These are phyloP conservation scores for Danionella cerebrum DNA, from an alignment of 2,113 vertebrate genomes.

Conservation along the genomic window DNA sequence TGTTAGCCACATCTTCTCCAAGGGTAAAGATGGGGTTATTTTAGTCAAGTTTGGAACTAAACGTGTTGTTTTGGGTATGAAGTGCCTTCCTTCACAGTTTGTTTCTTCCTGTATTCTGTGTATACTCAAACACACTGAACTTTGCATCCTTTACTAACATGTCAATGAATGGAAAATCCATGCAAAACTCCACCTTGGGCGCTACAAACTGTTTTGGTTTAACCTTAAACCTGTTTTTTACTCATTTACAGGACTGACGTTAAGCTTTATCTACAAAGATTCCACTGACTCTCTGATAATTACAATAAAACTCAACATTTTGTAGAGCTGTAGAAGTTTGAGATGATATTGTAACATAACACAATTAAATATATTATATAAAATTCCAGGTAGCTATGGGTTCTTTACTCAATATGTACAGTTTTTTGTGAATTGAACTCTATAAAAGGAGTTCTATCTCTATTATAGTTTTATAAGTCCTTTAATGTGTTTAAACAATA, in stretches of 20 bases:
- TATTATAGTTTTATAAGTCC: too few species aligned
- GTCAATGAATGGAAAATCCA: background rate
- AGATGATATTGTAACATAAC: too few species aligned
- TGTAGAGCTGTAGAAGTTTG: too few species aligned
- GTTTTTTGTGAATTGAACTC: too few species aligned
- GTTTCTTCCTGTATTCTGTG: background rate
- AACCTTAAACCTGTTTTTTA: background rate
- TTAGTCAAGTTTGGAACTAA: conserved; percentile 15
- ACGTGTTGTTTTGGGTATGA: background rate
- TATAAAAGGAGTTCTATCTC: too few species aligned
- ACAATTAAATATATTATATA: too few species aligned
- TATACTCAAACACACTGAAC: background rate
- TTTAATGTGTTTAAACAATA: too few species aligned
- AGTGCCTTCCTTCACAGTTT: background rate
- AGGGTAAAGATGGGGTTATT: background rate
- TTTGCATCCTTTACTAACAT: background rate
- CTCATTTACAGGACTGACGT: background rate
- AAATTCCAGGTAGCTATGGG: too few species aligned
- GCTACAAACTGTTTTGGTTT: background rate
- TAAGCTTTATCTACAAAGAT: background rate
- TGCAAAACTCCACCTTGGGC: background rate
- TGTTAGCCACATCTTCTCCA: background rate
- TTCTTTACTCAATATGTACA: too few species aligned
- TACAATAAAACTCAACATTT: too few species aligned
- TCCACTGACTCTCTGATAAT: too few species aligned